Base-by-base conservation (phyloP, 2,888 invertebrate species). In the Idaea dimidiata region DNA sequence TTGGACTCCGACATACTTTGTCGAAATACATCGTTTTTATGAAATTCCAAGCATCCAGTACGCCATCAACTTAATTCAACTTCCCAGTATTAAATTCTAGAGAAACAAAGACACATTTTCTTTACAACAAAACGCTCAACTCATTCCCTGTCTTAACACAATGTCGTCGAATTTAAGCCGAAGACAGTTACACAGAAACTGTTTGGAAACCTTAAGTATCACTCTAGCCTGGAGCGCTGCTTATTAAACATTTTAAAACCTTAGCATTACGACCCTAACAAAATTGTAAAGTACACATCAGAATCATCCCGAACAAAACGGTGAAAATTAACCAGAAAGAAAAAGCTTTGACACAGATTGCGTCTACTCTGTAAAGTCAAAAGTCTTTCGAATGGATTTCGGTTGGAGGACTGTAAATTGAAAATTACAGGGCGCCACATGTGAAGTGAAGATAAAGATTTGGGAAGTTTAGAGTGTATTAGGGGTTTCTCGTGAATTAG, bases 161-260 rank as follows among this genome's bases (percentile, higher is more conserved):
- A 67, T 70, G 67, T 67, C 64, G 56, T 64, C 60, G 61, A 65
- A 66, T 70, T 70, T 68, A 68, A 69, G 65, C 66, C 62, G 53
- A 58, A 67, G 61, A 65, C 65, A 62, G 66, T 69, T 65, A 66
- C 67, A 60, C 64, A 65, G 66, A 64, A 60, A 67, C 57, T 59
- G 61, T 65, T 67, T 61, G 66, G 68, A 70, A 66, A 63, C 65
- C 65, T 66, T 70, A 66, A 70, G 68, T 54, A 70, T 64, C 61
- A 68, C 68, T 61, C 58, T 63, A 56, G 64, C 61, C 62, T 64
- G 64, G 61, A 68, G 71, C 65, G 72, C 63, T 72, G 62, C 74
- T 78, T 80, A 80, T 76, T 81, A 80, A 78, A 76, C 75, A 75
- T 76, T 80, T 79, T 75, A 76, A 81, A 79, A 65, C 68, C 68